These are phyloP conservation scores for Oopsacas minuta DNA, from an alignment of 37 sponge, comb jelly and placozoan species.

Conservation along the genomic window DNA sequence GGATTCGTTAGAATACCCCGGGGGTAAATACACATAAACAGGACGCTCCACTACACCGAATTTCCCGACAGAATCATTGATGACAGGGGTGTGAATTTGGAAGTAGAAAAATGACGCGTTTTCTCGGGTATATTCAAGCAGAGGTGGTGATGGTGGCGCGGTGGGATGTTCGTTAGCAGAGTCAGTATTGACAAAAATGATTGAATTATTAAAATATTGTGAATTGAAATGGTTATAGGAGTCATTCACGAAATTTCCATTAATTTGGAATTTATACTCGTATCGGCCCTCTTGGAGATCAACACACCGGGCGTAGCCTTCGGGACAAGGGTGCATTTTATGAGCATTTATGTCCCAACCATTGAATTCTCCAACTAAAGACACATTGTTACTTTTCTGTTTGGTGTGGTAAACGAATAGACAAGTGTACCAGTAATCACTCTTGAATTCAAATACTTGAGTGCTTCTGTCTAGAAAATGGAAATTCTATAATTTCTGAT, in stretches of 20 bases:
- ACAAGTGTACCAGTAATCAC: not conserved
- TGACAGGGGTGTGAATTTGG: constrained; percentile 26
- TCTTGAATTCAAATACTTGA: not conserved
- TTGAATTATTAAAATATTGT: constrained; percentile 42
- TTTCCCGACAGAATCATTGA: constrained; percentile 27
- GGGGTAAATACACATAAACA: constrained; percentile 66
- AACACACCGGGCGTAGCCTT: constrained; percentile 42
- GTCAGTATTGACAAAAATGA: constrained; percentile 88
- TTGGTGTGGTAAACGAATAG: not conserved
- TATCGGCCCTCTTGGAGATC: constrained; percentile 62
- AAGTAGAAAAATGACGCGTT: constrained; percentile 34
- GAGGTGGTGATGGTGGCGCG: constrained; percentile 25
- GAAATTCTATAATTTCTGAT: not conserved
- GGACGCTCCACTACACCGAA: constrained; percentile 49
- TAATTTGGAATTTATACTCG: constrained; percentile 62
- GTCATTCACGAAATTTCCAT: constrained; percentile 41
- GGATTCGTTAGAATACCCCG: constrained; percentile 26
- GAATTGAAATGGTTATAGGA: constrained; percentile 47
- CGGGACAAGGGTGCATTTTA: constrained; percentile 32
- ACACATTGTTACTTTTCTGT: constrained; percentile 22
- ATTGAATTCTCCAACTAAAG: constrained; percentile 63
- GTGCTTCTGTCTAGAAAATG: not conserved
- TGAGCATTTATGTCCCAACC: constrained; percentile 37
- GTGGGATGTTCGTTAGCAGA: constrained; percentile 47
- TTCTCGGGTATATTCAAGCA: constrained; percentile 40